phyloP scores from a whole-genome alignment of 2,888 invertebrate species.

The Drosophila mimica region DNA sequence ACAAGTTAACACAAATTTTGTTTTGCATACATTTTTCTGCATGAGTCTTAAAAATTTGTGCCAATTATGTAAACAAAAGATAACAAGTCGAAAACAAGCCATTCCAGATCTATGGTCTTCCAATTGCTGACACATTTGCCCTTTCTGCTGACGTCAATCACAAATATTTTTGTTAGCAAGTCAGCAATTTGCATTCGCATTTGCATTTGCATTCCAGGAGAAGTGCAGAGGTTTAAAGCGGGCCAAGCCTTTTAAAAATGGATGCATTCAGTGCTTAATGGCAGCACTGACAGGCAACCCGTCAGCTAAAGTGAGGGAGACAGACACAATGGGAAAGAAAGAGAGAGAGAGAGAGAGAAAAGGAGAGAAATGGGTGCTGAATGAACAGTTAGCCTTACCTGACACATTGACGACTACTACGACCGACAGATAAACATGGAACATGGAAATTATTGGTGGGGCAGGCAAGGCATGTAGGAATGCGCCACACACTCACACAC shows the following conservation, averaged over 20 bases:
- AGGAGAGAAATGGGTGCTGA: constrained; percentile 5
- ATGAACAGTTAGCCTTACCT: constrained; percentile 56
- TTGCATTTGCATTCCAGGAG: constrained; percentile 34
- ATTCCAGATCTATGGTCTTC: constrained; percentile 16
- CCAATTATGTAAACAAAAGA: constrained; percentile 14
- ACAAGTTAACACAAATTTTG: no score
- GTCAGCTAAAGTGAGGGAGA: constrained; percentile 14
- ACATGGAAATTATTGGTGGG: constrained; percentile 65
- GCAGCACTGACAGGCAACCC: constrained; percentile 41
- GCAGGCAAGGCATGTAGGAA: constrained; percentile 52
- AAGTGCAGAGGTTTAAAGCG: constrained; percentile 40
- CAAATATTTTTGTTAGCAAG: constrained; percentile 23
- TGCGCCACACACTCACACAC: constrained; percentile 10
- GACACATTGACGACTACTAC: constrained; percentile 46
- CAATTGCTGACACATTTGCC: constrained; percentile 31
- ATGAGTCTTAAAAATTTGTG: neutral
- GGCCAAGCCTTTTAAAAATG: constrained; percentile 57
- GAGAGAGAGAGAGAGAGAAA: constrained; percentile 2
- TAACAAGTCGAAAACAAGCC: constrained; percentile 7
- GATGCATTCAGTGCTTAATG: constrained; percentile 53
- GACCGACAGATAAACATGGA: constrained; percentile 63
- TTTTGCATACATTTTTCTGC: neutral
- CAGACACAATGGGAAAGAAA: neutral
- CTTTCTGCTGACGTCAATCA: constrained; percentile 37
- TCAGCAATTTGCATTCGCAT: constrained; percentile 61